Base-by-base conservation (phyloP, 2,888 invertebrate species). In the Nemoura dubitans region DNA sequence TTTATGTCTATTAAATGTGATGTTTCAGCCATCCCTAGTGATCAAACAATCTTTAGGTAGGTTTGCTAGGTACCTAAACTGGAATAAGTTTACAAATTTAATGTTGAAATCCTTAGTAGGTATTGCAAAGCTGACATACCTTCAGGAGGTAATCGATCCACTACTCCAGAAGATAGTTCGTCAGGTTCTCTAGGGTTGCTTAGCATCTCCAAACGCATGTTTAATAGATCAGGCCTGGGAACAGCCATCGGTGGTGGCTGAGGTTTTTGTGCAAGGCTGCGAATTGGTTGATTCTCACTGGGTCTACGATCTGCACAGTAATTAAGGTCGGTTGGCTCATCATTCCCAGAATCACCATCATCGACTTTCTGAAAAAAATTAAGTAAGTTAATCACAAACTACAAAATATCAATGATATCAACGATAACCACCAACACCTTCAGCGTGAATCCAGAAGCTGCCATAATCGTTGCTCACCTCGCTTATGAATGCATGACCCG, bases 291-390 rank as follows among this genome's bases (percentile, higher is more conserved):
- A 76, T 89, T 90, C 78, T 89, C 90, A 89, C 91, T 90, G 0
- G 90, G 91, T 30, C 93, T 91, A 85, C 94, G 94, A 25, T 87
- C 87, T 2, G 93, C 92, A 88, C 92, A 93, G 88, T 93, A 94
- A 89, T 93, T 94, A 85, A 94, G 91, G 90, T 97, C 97, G 76
- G 95, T 94, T 0, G 98, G 98, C 90, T 98, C 98, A 91, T 98
- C 98, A 91, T 98, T 98, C 0, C 98, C 98, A 0, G 98, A 98
- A 91, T 98, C 98, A 89, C 97, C 97, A 89, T 97, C 97, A 90
- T 98, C 98, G 5, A 96, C 96, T 92, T 95, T 94, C 94, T 94
- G 89, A 29, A 89, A 88, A 85, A 86, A 86, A 43, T 27, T 10
- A 36, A 36, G 36, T n/a, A n/a, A 10, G 36, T 59, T 16, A 21